phyloP scores from a whole-genome alignment of 2,888 invertebrate species.

The Drosophila neotestacea region DNA sequence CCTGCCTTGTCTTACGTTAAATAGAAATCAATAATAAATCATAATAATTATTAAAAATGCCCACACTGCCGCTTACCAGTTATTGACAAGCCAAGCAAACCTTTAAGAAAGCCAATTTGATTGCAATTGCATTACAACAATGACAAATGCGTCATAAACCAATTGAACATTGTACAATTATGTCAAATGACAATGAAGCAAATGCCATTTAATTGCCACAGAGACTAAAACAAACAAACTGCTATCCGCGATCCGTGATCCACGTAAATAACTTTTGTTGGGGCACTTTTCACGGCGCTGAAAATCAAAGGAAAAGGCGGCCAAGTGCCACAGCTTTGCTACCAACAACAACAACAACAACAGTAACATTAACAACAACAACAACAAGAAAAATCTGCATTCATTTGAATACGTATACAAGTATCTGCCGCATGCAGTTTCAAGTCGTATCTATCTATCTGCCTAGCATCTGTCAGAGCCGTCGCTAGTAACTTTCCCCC shows the following conservation, averaged over 20 bases:
- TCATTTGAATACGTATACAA: slow-evolving; percentile 71
- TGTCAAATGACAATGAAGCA: slow-evolving; percentile 50
- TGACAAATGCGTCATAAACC: slow-evolving; percentile 57
- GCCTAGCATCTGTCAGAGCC: slow-evolving; percentile 76
- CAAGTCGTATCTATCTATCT: slow-evolving; percentile 58
- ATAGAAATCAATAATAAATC: slow-evolving; percentile 59
- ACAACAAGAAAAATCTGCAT: slow-evolving; percentile 53
- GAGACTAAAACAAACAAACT: neutral
- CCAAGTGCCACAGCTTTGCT: slow-evolving; percentile 61
- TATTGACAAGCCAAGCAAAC: slow-evolving; percentile 39
- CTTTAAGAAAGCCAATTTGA: slow-evolving; percentile 37
- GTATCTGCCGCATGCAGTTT: slow-evolving; percentile 51
- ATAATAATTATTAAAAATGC: slow-evolving; percentile 46
- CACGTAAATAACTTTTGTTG: slow-evolving; percentile 37
- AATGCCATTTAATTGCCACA: slow-evolving; percentile 64
- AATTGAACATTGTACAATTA: slow-evolving; percentile 47
- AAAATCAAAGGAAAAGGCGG: slow-evolving; percentile 76
- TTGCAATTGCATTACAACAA: slow-evolving; percentile 28
- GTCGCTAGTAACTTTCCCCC: slow-evolving; percentile 78
- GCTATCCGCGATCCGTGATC: slow-evolving; percentile 25
- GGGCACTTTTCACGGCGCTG: slow-evolving; percentile 58
- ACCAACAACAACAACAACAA: slow-evolving; percentile 28
- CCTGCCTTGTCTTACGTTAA: slow-evolving; percentile 10
- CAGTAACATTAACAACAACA: slow-evolving; percentile 18
- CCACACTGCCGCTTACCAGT: slow-evolving; percentile 35